phyloP scores from a whole-genome alignment of 2,888 invertebrate species.

The Xylocampa areola region DNA sequence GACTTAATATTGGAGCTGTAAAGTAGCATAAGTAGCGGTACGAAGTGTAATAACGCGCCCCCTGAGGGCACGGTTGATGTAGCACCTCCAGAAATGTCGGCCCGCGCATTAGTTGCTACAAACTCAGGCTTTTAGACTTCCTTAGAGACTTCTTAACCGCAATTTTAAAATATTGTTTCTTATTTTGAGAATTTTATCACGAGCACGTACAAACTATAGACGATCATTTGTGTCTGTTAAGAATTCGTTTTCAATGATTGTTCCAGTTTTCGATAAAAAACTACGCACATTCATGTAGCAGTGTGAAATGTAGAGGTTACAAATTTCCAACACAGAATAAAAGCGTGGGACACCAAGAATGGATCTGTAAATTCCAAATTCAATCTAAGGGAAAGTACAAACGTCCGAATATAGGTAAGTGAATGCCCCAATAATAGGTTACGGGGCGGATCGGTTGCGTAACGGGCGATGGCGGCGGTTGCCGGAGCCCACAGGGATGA shows the following conservation, averaged over 20 bases:
- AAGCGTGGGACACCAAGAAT: not conserved
- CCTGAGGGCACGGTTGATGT: constrained; percentile 44
- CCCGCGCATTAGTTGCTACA: constrained; percentile 30
- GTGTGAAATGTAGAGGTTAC: not conserved
- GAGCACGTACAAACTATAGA: too few relatives aligned
- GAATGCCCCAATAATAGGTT: constrained; percentile 54
- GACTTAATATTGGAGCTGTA: constrained; percentile 18
- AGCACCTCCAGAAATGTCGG: constrained; percentile 40
- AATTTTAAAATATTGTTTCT: too few relatives aligned
- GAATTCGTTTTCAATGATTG: too few relatives aligned
- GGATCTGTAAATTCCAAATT: constrained; percentile 14
- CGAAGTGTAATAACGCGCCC: constrained; percentile 40
- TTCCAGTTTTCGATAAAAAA: too few relatives aligned
- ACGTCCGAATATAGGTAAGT: constrained; percentile 43
- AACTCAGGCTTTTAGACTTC: constrained; percentile 22
- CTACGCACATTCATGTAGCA: not conserved
- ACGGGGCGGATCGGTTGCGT: constrained; percentile 49
- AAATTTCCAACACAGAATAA: constrained; percentile 1
- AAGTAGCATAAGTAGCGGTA: constrained; percentile 12
- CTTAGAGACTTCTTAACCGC: constrained; percentile 15
- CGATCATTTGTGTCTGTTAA: too few relatives aligned
- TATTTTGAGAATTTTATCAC: too few relatives aligned
- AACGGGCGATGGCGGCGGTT: constrained; percentile 36
- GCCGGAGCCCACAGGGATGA: constrained; percentile 38
- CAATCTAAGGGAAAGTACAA: constrained; percentile 37